Evolutionary conservation across 2,113 vertebrate genomes (phyloP).

Genomic region (Microtus pennsylvanicus): DNA sequence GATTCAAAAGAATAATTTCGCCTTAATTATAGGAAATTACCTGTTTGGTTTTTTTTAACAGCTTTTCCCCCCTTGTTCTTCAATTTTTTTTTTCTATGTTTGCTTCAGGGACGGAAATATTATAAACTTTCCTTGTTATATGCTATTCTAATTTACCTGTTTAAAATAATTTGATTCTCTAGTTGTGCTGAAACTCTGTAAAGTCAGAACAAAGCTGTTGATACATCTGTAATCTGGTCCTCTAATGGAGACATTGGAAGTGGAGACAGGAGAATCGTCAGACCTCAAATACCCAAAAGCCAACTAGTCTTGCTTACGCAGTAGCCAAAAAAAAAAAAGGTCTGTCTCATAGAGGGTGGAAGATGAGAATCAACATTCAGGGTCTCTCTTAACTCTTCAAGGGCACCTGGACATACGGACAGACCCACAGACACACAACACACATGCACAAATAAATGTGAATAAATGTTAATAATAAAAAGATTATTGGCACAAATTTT

Average conservation of each 20-base stretch:
- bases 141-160: not conserved
- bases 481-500: not conserved
- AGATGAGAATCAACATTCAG: not conserved
- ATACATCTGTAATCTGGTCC: not conserved
- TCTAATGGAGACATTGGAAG: not conserved
- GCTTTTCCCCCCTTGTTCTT: not conserved
- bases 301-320: not conserved
- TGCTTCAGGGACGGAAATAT: not conserved
- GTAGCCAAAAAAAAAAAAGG: too few relatives aligned
- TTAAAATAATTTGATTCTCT: not conserved
- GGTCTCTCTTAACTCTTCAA: too few relatives aligned
- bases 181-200: not conserved
- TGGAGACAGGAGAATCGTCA: not conserved
- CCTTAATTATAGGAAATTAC: not conserved
- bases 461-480: not conserved
- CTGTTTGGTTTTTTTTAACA: not conserved
- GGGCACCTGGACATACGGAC: too few relatives aligned
- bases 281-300: not conserved
- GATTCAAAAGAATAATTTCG: not conserved
- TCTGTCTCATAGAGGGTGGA: too few relatives aligned
- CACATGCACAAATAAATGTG: too few relatives aligned
- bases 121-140: not conserved
- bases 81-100: not conserved
- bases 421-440: not conserved
- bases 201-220: not conserved